phyloP scores from a whole-genome alignment of 2,113 vertebrate genomes.

The Pterocles burchelli region DNA sequence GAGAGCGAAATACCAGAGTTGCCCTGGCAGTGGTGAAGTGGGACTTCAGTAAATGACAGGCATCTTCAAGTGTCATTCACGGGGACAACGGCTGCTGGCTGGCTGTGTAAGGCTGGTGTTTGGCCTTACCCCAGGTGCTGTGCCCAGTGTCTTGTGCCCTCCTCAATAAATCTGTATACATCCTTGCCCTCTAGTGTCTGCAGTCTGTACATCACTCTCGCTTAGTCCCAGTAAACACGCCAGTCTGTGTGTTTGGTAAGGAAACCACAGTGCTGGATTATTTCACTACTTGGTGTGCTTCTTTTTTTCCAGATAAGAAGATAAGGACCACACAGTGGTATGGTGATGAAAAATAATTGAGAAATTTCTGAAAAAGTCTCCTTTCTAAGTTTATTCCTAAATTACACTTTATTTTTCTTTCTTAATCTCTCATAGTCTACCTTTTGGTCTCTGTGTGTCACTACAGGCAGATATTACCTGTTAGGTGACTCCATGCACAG shows the following conservation, averaged over 20 bases:
- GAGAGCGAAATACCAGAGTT: accelerated
- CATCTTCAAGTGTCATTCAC: accelerated
- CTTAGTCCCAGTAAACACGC: not conserved
- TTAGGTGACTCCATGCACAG: not conserved
- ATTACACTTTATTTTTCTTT: not conserved
- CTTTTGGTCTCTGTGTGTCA: not conserved
- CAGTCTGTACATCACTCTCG: not conserved
- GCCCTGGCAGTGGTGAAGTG: not conserved
- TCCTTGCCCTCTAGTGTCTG: constrained; percentile 40
- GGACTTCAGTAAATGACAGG: not conserved
- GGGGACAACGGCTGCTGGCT: not conserved
- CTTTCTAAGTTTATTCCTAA: not conserved
- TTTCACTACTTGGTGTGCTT: accelerated
- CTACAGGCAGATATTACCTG: not conserved
- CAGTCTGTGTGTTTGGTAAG: too few relatives aligned
- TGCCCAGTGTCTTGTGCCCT: not conserved
- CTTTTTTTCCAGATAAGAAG: not conserved
- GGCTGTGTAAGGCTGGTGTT: too few relatives aligned
- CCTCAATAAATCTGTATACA: not conserved
- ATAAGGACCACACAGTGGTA: too few relatives aligned
- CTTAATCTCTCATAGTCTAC: not conserved
- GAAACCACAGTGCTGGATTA: accelerated
- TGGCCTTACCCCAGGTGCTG: not conserved
- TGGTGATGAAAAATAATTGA: not conserved
- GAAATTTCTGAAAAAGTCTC: not conserved